A percentile compares a stretch with the other conserved stretches of the same genome.
Evolutionary conservation across 2,888 invertebrate genomes (phyloP).

Genomic region (Drosophila nigritarsus): DNA sequence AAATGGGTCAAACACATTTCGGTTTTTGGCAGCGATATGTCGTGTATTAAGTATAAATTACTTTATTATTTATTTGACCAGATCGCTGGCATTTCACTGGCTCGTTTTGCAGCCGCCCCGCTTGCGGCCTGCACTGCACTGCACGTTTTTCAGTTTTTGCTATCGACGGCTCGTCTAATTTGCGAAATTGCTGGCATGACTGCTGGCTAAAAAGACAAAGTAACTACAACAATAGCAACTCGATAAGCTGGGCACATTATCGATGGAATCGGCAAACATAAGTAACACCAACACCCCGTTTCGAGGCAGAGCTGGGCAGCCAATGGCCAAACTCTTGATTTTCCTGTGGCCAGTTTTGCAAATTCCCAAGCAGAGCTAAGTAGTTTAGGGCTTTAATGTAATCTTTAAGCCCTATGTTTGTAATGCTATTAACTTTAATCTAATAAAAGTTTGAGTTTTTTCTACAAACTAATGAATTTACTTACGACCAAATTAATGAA

Average conservation of each 20-base stretch:
- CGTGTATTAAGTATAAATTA: conserved; percentile 67
- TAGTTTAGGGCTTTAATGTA: background rate
- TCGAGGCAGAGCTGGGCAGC: background rate
- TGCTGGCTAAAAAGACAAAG: conserved; percentile 18
- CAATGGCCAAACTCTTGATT: background rate
- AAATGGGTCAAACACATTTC: conserved; percentile 67
- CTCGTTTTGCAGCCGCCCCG: background rate
- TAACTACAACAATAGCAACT: conserved; percentile 4
- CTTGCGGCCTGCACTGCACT: conserved; percentile 6
- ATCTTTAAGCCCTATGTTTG: background rate
- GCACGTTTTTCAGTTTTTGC: conserved; percentile 10
- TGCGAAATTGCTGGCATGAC: conserved; percentile 52
- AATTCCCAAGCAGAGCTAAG: background rate
- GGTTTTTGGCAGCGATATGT: conserved; percentile 56
- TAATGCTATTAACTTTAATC: background rate
- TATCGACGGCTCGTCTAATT: conserved; percentile 47
- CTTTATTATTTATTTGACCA: conserved; percentile 69
- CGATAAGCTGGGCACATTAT: conserved; percentile 25
- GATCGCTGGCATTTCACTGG: conserved; percentile 19
- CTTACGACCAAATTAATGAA: background rate
- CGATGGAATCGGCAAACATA: conserved; percentile 31
- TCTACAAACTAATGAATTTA: background rate
- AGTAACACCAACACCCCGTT: conserved; percentile 18
- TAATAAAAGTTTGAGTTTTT: background rate
- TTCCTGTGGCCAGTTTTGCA: background rate